Conservation (phyloP, 1,140 invertebrate genomes). For the Pollicipes pollicipes region DNA sequence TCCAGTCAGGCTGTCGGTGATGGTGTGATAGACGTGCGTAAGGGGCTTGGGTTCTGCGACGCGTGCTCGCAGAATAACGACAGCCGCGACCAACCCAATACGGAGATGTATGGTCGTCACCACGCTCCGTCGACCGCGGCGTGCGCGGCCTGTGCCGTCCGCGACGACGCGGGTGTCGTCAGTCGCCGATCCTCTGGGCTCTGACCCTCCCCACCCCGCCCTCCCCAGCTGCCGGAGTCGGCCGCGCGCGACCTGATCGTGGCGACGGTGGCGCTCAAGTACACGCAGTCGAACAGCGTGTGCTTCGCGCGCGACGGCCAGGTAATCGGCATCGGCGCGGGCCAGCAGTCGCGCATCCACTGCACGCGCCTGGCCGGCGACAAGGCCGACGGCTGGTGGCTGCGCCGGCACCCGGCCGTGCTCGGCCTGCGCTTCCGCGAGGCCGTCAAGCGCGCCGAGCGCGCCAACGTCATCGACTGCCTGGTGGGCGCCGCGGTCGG, state of each 20-base stretch:
- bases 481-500: slow-evolving; percentile 33
- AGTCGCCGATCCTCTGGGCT: too few relatives aligned
- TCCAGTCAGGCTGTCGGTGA: too few relatives aligned
- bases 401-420: slow-evolving; percentile 80
- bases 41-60: too few relatives aligned
- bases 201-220: too few relatives aligned
- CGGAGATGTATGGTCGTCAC: too few relatives aligned
- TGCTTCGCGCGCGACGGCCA: slow-evolving; percentile 82
- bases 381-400: slow-evolving; percentile 98
- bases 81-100: too few relatives aligned
- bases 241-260: slow-evolving; percentile 82
- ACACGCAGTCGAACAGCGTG: slow-evolving; percentile 94
- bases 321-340: slow-evolving; percentile 91
- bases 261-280: slow-evolving; percentile 90
- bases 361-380: slow-evolving; percentile 91
- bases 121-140: too few relatives aligned
- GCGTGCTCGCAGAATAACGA: too few relatives aligned
- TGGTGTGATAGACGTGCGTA: too few relatives aligned
- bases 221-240: slow-evolving; percentile 40
- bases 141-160: too few relatives aligned
- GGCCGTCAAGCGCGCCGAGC: slow-evolving; percentile 76
- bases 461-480: slow-evolving; percentile 89
- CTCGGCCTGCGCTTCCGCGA: slow-evolving; percentile 69
- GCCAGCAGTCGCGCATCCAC: slow-evolving; percentile 93
- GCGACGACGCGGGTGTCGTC: too few relatives aligned